Evolutionary conservation across 1,140 invertebrate genomes (phyloP), one percentile per base, ranked within the genome.

Genomic region (Pachyrhynchus sulphureomaculatus): DNA sequence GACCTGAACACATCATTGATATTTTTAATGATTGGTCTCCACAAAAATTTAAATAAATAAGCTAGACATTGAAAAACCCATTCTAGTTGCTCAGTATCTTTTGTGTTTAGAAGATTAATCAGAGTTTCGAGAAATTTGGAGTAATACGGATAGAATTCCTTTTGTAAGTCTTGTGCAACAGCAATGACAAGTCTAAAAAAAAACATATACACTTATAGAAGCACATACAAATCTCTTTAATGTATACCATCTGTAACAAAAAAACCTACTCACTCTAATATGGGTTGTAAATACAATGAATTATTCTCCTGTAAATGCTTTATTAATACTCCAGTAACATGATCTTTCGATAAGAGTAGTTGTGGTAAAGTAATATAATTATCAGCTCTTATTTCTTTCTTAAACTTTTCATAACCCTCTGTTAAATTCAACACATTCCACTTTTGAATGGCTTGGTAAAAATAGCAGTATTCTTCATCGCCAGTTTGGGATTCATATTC

Each of bases 181-280:
- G 93, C 90, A 26, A 93, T 88, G 4, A 92, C 76, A 56, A 96
- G 81, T 72, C 91, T 93, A 77, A 59, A 84, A 84, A 51, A 71
- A 44, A 36, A 62, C 21, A 29, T 53, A 3, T 52, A 58, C 44
- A 49, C 45, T 42, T 21, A 26, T 33, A 9, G 13, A 3, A n/a
- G 15, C 20, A 44, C 18, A 39, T 26, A 56, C 17, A 51, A 34
- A 44, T 33, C n/a, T 26, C n/a, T n/a, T n/a, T n/a, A n/a, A n/a
- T n/a, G n/a, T n/a, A n/a, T n/a, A n/a, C n/a, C n/a, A n/a, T n/a
- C n/a, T n/a, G n/a, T n/a, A n/a, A n/a, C n/a, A n/a, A n/a, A n/a
- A n/a, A n/a, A n/a, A n/a, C n/a, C n/a, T n/a, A 85, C 88, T 88
- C 83, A 92, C 87, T 95, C 92, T 44, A 96, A 78, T 42, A 93